Base-by-base conservation (phyloP, 2,888 invertebrate genomes). In the Plusia festucae region DNA sequence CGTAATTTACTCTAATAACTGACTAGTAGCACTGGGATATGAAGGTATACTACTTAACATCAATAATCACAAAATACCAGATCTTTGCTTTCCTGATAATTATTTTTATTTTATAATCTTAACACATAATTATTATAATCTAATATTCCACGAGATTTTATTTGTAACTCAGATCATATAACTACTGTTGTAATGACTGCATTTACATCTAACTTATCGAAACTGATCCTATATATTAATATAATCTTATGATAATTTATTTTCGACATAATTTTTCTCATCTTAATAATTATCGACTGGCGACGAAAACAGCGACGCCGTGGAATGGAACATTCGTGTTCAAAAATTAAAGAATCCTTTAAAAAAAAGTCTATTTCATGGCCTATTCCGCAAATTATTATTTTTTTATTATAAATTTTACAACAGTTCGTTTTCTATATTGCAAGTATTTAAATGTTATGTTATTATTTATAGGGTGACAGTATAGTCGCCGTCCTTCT, bases 401-500 rank as follows among this genome's bases (percentile, higher is more conserved):
- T n/a, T 40, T 1, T 6, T 24, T 24, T 24, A 24, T 24, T n/a
- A 27, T 34, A 34, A 5, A 15, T 34, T 40, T 40, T 0, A n/a
- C 1, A n/a, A 15, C n/a, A 40, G 40, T 40, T 20, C 27, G 30
- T 51, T 46, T 27, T 15, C 4, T 15, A n/a, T n/a, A n/a, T n/a
- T 22, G 22, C 3, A 22, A 13, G 11, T n/a, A 32, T 9, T 20
- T 34, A 34, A 34, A 22, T 30, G 16, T 2, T 34, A 27, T 30
- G 34, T 52, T 15, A 13, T 51, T 57, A 61, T 70, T 83, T 90
- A 94, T 51, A 94, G 74, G n/a, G 94, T 94, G 68, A 94, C 94
- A 66, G 94, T 94, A 79, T 88, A 94, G 78, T 94, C 94, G 49
- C 92, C 94, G 58, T 94, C 93, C 72, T 87, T 91, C 59, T 94